Evolutionary conservation across 1,140 invertebrate genomes (phyloP).

Genomic region (Conus betulinus): DNA sequence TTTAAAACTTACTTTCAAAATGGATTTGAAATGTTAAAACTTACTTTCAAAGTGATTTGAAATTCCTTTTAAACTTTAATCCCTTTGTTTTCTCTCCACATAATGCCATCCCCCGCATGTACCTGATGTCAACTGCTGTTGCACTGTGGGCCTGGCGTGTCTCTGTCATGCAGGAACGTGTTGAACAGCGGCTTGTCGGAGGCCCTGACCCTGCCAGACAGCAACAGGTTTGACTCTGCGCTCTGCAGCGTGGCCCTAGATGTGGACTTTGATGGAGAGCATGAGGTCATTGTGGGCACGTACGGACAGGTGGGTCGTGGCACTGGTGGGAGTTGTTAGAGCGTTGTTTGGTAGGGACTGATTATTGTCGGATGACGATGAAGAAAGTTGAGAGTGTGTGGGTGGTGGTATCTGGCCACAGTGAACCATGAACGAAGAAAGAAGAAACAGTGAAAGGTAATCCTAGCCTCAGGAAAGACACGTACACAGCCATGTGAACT

Average conservation of each 20-base stretch:
- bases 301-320: conserved; percentile 76
- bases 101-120: background rate
- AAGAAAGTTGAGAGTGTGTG: too few relatives aligned
- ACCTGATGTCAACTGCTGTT: background rate
- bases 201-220: conserved; percentile 77
- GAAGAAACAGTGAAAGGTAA: too few relatives aligned
- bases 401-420: too few relatives aligned
- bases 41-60: too few relatives aligned
- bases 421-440: too few relatives aligned
- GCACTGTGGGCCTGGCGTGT: background rate
- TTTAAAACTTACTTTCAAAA: too few relatives aligned
- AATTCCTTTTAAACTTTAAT: too few relatives aligned
- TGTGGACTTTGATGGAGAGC: conserved; percentile 84
- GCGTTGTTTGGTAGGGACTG: too few relatives aligned
- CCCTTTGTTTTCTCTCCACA: background rate
- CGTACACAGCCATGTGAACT: too few relatives aligned
- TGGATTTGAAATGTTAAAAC: too few relatives aligned
- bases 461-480: too few relatives aligned
- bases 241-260: conserved; percentile 82
- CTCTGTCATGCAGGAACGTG: conserved; percentile 77
- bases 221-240: conserved; percentile 79
- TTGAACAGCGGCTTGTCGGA: conserved; percentile 79
- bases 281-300: conserved; percentile 85
- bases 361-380: too few relatives aligned
- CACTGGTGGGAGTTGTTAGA: background rate